These are phyloP conservation scores for Melieria crassipennis DNA, from an alignment of 2,888 invertebrate genomes.

Conservation along the genomic window DNA sequence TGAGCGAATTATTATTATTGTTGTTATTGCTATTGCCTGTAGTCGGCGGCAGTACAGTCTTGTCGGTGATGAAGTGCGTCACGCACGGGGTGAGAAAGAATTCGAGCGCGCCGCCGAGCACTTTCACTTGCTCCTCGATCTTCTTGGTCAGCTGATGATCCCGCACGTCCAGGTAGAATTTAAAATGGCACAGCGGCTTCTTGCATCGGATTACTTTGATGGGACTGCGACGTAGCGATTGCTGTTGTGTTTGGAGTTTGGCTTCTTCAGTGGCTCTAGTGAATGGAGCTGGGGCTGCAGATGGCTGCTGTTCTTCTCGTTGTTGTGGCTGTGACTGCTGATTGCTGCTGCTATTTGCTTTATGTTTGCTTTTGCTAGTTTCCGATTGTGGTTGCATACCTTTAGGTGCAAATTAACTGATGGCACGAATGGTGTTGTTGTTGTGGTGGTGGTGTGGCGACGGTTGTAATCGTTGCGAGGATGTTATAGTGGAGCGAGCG, in stretches of 20 bases:
- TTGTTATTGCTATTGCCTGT: conserved; percentile 34
- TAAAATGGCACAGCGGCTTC: conserved; percentile 73
- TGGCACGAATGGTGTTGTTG: conserved; percentile 39
- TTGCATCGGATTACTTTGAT: conserved; percentile 66
- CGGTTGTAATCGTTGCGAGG: conserved; percentile 26
- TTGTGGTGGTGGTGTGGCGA: conserved; percentile 32
- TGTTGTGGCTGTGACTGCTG: conserved; percentile 44
- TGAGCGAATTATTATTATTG: conserved; percentile 40
- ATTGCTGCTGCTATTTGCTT: conserved; percentile 51
- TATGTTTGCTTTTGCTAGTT: conserved; percentile 62
- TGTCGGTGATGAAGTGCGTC: conserved; percentile 65
- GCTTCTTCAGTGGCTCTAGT: background rate
- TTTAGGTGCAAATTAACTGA: conserved; percentile 63
- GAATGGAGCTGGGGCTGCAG: too few species aligned
- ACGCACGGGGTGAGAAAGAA: conserved; percentile 63
- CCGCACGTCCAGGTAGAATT: conserved; percentile 81
- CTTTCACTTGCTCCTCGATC: conserved; percentile 75
- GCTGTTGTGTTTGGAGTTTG: conserved; percentile 27
- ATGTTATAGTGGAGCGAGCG: conserved; percentile 13
- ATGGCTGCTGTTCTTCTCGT: conserved; percentile 44
- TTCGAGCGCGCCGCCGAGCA: conserved; percentile 72
- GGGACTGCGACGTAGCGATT: conserved; percentile 40
- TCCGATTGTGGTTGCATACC: conserved; percentile 67
- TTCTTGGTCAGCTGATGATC: conserved; percentile 74
- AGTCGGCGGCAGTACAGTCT: conserved; percentile 41